A percentile compares a stretch with the other conserved stretches of the same genome.
phyloP scores from a whole-genome alignment of 2,797 vertebrate species.

The Molossus alvarezi region DNA sequence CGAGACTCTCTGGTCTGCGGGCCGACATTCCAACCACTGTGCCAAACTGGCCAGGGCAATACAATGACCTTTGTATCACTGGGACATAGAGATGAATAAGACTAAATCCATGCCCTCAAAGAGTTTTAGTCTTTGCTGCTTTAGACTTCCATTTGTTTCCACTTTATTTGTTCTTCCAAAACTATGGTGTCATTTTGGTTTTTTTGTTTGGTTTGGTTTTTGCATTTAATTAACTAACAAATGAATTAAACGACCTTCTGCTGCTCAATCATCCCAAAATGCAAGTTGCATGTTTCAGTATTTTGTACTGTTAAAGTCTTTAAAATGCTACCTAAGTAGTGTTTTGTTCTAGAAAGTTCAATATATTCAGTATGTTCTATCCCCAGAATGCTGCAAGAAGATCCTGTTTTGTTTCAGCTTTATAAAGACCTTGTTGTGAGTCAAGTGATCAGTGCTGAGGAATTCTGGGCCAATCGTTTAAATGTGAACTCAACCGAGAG shows the following conservation, averaged over 20 bases:
- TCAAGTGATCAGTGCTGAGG: constrained; percentile 99
- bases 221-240: constrained; percentile 34
- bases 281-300: not conserved
- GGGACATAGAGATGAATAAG: not conserved
- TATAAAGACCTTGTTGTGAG: constrained; percentile 99
- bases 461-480: constrained; percentile 99
- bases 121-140: constrained; percentile 50
- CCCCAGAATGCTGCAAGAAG: constrained; percentile 98
- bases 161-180: constrained; percentile 54
- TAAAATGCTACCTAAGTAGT: constrained; percentile 53
- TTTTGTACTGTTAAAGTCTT: constrained; percentile 45
- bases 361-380: constrained; percentile 88
- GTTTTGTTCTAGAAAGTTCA: constrained; percentile 83
- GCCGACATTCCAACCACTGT: too few species aligned
- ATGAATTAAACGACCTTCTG: constrained; percentile 13
- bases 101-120: not conserved
- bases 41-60: not conserved
- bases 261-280: not conserved
- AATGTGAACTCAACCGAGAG: constrained; percentile 93
- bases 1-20: too few species aligned
- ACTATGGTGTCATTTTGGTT: not conserved
- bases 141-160: constrained; percentile 17
- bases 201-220: not conserved
- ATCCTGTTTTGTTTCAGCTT: constrained; percentile 98
- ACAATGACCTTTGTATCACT: not conserved